Conservation (phyloP, 2,888 invertebrate species). For the Mythimna ferrago region DNA sequence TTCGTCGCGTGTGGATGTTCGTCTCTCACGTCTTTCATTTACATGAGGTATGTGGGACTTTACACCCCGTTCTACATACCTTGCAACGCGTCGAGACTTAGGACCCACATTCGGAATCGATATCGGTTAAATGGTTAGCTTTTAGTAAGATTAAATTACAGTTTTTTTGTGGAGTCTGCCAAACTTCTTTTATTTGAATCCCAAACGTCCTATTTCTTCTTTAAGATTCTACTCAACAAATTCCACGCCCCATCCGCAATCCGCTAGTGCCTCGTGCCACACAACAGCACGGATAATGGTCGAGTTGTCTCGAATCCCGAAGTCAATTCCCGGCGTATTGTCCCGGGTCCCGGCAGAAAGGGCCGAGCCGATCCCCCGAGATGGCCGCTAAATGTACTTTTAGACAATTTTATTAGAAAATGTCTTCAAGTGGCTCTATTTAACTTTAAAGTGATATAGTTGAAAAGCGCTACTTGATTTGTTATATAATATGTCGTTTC, state of each 20-base stretch:
- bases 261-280: slow-evolving; percentile 51
- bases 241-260: neutral
- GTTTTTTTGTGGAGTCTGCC: no score
- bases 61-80: no score
- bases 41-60: no score
- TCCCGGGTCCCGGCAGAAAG: slow-evolving; percentile 75
- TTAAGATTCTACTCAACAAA: neutral
- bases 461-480: neutral
- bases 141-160: no score
- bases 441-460: slow-evolving; percentile 38
- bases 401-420: slow-evolving; percentile 72
- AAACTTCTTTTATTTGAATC: no score
- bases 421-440: slow-evolving; percentile 57
- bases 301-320: slow-evolving; percentile 86
- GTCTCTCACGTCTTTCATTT: no score
- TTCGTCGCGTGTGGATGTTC: no score
- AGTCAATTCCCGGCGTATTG: slow-evolving; percentile 86
- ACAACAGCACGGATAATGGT: slow-evolving; percentile 74
- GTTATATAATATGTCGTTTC: neutral
- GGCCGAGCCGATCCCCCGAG: slow-evolving; percentile 65
- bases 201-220: neutral
- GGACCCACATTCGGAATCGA: no score
- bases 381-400: slow-evolving; percentile 71
- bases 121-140: no score
- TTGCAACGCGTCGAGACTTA: no score